These are phyloP conservation scores for Microtus oregoni DNA, from an alignment of 2,113 vertebrate genomes.

Conservation along the genomic window DNA sequence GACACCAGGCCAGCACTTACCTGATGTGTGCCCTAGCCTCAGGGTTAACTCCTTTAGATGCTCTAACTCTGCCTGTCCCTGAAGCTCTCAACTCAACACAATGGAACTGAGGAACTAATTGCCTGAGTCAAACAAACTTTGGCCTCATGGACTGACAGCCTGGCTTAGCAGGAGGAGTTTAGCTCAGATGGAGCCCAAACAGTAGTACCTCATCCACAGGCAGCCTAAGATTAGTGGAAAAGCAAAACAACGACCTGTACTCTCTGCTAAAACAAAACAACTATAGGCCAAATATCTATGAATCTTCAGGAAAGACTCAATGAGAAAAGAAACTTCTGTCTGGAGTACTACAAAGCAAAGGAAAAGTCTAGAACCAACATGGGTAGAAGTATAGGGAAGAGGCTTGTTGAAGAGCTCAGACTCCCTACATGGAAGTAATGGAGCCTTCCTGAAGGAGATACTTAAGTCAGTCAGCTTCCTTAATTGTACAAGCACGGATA, in stretches of 20 bases:
- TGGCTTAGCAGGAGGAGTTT: background rate
- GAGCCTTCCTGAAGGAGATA: background rate
- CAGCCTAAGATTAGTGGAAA: background rate
- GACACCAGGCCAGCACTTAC: background rate
- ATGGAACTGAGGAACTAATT: background rate
- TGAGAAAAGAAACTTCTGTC: background rate
- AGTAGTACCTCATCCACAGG: background rate
- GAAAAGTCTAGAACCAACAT: background rate
- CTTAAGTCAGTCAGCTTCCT: background rate
- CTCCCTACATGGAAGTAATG: background rate
- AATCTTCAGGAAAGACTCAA: background rate
- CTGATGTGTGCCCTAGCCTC: too few relatives aligned
- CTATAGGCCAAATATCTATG: background rate
- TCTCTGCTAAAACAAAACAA: background rate
- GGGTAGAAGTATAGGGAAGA: background rate
- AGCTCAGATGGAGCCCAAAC: background rate
- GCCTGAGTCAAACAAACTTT: background rate
- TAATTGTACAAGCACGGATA: background rate
- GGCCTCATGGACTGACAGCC: background rate
- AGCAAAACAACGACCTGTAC: background rate
- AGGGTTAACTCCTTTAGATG: background rate
- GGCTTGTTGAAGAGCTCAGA: background rate
- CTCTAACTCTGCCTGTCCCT: background rate
- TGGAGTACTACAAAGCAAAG: too few relatives aligned
- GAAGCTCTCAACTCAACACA: accelerated